Evolutionary conservation across 1,140 invertebrate genomes (phyloP).

Genomic region (Gryon sp.): DNA sequence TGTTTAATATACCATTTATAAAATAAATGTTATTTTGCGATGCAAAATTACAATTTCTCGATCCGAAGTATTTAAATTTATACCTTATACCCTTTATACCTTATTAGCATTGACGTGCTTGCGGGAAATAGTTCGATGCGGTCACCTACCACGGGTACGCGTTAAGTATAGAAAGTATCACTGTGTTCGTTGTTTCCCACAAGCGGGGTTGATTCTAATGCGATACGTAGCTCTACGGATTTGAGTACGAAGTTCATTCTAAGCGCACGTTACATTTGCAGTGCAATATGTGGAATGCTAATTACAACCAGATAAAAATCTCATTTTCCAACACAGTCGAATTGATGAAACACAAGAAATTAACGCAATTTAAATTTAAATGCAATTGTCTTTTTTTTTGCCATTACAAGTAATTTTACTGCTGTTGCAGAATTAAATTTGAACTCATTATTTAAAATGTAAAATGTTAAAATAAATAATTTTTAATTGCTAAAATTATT

Average conservation of each 20-base stretch:
- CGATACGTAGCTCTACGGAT: slow-evolving; percentile 9
- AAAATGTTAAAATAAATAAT: too few species aligned
- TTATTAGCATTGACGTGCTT: slow-evolving; percentile 40
- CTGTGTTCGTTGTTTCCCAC: background rate
- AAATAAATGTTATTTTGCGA: too few species aligned
- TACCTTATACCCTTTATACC: slow-evolving; percentile 23
- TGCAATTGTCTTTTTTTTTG: too few species aligned
- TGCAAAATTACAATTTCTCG: slow-evolving; percentile 7
- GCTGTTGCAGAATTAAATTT: too few species aligned
- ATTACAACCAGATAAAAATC: slow-evolving; percentile 1
- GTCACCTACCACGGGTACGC: slow-evolving; percentile 10
- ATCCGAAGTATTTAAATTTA: slow-evolving; percentile 17
- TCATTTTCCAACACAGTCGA: too few species aligned
- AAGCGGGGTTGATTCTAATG: slow-evolving; percentile 27
- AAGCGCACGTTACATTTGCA: background rate
- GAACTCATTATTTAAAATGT: too few species aligned
- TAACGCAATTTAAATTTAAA: too few species aligned
- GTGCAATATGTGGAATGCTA: slow-evolving; percentile 15
- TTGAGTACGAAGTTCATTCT: slow-evolving; percentile 3
- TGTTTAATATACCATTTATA: too few species aligned
- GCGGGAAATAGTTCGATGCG: slow-evolving; percentile 10
- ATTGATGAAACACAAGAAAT: too few species aligned
- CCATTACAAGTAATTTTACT: too few species aligned
- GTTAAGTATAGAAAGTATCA: slow-evolving; percentile 32
- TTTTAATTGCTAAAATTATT: too few species aligned